phyloP scores from a whole-genome alignment of 2,888 invertebrate genomes.

The Trissoscelio sp. region DNA sequence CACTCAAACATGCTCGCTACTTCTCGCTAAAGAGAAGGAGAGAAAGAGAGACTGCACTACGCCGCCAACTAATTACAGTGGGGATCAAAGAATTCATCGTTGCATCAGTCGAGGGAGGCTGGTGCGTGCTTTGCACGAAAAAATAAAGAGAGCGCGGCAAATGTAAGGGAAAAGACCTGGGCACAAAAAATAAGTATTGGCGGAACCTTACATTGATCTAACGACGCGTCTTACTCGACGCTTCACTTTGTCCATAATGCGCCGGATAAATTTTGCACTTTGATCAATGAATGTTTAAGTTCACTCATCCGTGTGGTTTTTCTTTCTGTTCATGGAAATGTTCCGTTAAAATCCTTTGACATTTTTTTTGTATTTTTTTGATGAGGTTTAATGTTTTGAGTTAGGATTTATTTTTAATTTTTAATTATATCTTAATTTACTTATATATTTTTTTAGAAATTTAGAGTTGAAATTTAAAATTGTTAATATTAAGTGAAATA shows the following conservation, averaged over 20 bases:
- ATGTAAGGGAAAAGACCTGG: conserved; percentile 30
- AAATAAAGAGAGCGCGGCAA: conserved; percentile 66
- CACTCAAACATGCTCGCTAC: conserved; percentile 82
- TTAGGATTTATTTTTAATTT: too few relatives aligned
- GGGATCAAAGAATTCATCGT: conserved; percentile 82
- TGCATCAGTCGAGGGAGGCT: conserved; percentile 69
- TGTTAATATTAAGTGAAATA: too few relatives aligned
- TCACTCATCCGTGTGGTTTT: conserved; percentile 29
- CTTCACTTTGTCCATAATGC: conserved; percentile 14
- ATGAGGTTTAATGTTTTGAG: too few relatives aligned
- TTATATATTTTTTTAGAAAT: too few relatives aligned
- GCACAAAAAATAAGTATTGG: conserved; percentile 35
- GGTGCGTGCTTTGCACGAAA: conserved; percentile 59
- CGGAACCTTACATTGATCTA: conserved; percentile 31
- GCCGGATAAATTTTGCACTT: conserved; percentile 37
- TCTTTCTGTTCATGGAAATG: too few relatives aligned
- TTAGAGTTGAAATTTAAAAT: too few relatives aligned
- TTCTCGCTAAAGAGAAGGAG: conserved; percentile 70
- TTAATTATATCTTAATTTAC: too few relatives aligned
- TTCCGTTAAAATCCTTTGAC: too few relatives aligned
- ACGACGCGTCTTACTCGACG: conserved; percentile 43
- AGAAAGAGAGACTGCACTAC: conserved; percentile 57
- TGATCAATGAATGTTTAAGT: conserved; percentile 53
- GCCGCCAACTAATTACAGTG: conserved; percentile 82
- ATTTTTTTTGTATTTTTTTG: too few relatives aligned